Conservation (phyloP, 2,797 vertebrate species). For the Melopsittacus undulatus region DNA sequence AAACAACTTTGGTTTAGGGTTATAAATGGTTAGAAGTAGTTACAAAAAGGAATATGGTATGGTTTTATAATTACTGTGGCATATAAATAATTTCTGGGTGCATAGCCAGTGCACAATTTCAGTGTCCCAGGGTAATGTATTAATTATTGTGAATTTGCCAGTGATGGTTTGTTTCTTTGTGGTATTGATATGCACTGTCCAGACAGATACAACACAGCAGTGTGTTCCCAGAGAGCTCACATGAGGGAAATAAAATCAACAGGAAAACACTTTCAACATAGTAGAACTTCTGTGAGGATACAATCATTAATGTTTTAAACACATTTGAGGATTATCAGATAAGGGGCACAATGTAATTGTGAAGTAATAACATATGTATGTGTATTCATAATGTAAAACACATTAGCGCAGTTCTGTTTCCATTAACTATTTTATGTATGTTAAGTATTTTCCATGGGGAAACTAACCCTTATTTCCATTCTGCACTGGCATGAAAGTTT, state of each 20-base stretch:
- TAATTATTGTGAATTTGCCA: not conserved
- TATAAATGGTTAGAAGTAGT: not conserved
- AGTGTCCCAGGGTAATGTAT: not conserved
- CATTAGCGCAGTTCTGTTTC: conserved; percentile 39
- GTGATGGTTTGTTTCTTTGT: not conserved
- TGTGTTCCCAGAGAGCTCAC: not conserved
- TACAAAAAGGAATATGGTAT: not conserved
- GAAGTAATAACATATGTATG: conserved; percentile 54
- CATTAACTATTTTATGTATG: conserved; percentile 35
- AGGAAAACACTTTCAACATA: conserved; percentile 1
- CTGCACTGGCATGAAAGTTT: not conserved
- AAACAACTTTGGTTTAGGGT: not conserved
- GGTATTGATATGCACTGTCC: not conserved
- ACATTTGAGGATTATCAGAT: conserved; percentile 53
- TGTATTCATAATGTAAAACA: conserved; percentile 40
- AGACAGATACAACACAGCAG: not conserved
- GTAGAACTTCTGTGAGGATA: conserved; percentile 13
- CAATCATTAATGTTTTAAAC: conserved; percentile 61
- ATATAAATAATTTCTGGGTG: not conserved
- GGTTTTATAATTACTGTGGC: not conserved
- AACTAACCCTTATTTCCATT: conserved; percentile 44
- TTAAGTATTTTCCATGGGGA: conserved; percentile 44
- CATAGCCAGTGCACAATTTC: not conserved
- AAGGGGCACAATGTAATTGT: conserved; percentile 36
- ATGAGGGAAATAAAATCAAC: not conserved